These are phyloP conservation scores for Callorhinus ursinus DNA, from an alignment of 2,113 vertebrate species.

Conservation along the genomic window DNA sequence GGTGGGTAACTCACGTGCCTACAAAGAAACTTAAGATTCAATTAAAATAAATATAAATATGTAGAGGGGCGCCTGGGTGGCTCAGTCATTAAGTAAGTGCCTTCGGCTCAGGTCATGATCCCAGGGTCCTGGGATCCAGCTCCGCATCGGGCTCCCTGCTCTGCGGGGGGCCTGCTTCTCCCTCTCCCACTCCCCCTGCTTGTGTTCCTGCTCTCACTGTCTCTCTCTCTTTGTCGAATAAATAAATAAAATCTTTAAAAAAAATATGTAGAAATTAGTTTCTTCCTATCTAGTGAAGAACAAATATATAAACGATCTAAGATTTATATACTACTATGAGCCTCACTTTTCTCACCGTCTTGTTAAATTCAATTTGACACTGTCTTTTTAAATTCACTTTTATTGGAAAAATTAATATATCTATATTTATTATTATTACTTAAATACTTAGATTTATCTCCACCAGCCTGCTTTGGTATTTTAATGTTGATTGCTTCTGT, in stretches of 20 bases:
- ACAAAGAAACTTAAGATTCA: neutral
- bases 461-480: neutral
- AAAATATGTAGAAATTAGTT: neutral
- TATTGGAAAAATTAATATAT: neutral
- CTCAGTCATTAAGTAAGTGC: too few relatives aligned
- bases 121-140: too few relatives aligned
- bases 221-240: too few relatives aligned
- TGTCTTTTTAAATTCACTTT: neutral
- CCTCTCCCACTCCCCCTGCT: too few relatives aligned
- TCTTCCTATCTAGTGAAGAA: neutral
- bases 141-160: too few relatives aligned
- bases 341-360: neutral
- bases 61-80: neutral
- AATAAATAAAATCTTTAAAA: too few relatives aligned
- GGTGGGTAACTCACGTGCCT: neutral
- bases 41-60: slow-evolving; percentile 6
- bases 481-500: neutral
- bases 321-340: neutral
- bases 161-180: too few relatives aligned
- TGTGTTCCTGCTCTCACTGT: too few relatives aligned
- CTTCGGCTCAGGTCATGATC: too few relatives aligned
- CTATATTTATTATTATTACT: neutral
- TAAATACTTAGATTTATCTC: neutral
- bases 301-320: neutral
- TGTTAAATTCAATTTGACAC: neutral